Conservation (phyloP, 2,888 invertebrate species). For the Cremastinae sp. region DNA sequence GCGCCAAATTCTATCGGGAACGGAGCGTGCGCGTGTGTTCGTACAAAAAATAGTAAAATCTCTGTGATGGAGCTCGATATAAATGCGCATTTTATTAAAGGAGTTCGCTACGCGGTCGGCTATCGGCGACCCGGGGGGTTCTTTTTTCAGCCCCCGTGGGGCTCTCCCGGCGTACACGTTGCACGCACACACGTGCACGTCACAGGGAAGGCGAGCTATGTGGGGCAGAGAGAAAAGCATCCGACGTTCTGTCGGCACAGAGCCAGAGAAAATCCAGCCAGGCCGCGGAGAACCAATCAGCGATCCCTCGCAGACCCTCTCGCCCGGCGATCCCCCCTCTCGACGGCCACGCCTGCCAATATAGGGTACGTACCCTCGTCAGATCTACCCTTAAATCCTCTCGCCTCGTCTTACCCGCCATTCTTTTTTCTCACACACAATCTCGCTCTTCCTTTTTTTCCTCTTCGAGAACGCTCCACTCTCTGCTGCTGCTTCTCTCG, state of each 20-base stretch:
- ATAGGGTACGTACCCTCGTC: slow-evolving; percentile 79
- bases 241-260: slow-evolving; percentile 68
- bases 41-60: slow-evolving; percentile 28
- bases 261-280: slow-evolving; percentile 64
- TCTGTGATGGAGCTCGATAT: slow-evolving; percentile 68
- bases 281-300: slow-evolving; percentile 76
- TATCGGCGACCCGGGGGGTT: slow-evolving; percentile 62
- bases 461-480: slow-evolving; percentile 63
- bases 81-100: slow-evolving; percentile 79
- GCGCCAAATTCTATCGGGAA: slow-evolving; percentile 67
- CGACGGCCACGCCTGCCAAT: slow-evolving; percentile 80
- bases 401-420: slow-evolving; percentile 64
- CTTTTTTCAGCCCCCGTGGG: slow-evolving; percentile 63
- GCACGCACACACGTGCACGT: neutral
- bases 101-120: slow-evolving; percentile 65
- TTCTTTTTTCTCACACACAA: slow-evolving; percentile 55
- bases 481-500: slow-evolving; percentile 52
- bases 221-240: slow-evolving; percentile 57
- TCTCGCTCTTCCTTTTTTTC: slow-evolving; percentile 53
- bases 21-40: slow-evolving; percentile 59
- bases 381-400: slow-evolving; percentile 65
- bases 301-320: slow-evolving; percentile 73
- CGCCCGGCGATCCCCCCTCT: slow-evolving; percentile 68
- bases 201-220: neutral
- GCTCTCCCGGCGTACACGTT: slow-evolving; percentile 46